A percentile compares a stretch with the other conserved stretches of the same genome.
phyloP scores from a whole-genome alignment of 92 coral and sea anemone genomes.

The Heteractis magnifica region DNA sequence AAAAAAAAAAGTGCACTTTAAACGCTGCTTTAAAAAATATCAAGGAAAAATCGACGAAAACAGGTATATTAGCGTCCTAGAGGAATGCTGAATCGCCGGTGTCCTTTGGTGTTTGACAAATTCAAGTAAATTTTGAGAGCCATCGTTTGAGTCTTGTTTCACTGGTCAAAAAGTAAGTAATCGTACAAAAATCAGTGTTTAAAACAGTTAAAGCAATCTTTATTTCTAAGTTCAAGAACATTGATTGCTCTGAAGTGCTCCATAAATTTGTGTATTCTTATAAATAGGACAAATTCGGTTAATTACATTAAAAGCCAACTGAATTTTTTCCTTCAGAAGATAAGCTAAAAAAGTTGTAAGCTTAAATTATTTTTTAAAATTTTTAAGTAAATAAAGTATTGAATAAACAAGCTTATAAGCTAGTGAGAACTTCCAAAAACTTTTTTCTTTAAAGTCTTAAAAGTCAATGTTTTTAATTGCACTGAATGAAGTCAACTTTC shows the following conservation, averaged over 20 bases:
- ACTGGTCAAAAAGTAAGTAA: background rate
- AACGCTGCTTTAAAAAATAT: too few relatives aligned
- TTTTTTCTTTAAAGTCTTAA: conserved; percentile 10
- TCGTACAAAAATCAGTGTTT: too few relatives aligned
- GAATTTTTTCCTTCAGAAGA: background rate
- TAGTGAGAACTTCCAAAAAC: background rate
- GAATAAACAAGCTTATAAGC: conserved; percentile 1
- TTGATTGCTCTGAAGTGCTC: background rate
- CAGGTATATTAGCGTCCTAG: background rate
- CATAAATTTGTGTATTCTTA: background rate
- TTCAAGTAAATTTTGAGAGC: background rate
- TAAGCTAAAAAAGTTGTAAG: background rate
- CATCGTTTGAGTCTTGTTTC: background rate
- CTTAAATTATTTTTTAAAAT: background rate
- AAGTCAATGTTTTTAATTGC: conserved; percentile 3
- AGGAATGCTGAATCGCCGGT: conserved; percentile 2
- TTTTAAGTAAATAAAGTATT: background rate
- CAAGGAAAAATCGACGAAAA: too few relatives aligned
- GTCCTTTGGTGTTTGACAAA: conserved; percentile 6
- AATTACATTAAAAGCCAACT: background rate
- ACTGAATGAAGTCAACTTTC: conserved; percentile 2
- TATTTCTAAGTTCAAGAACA: background rate
- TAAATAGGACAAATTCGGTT: background rate
- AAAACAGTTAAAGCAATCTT: background rate
- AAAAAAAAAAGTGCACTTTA: too few relatives aligned